A percentile compares a stretch with the other conserved stretches of the same genome.
phyloP scores from a whole-genome alignment of 2,113 vertebrate genomes.

The Merops nubicus region DNA sequence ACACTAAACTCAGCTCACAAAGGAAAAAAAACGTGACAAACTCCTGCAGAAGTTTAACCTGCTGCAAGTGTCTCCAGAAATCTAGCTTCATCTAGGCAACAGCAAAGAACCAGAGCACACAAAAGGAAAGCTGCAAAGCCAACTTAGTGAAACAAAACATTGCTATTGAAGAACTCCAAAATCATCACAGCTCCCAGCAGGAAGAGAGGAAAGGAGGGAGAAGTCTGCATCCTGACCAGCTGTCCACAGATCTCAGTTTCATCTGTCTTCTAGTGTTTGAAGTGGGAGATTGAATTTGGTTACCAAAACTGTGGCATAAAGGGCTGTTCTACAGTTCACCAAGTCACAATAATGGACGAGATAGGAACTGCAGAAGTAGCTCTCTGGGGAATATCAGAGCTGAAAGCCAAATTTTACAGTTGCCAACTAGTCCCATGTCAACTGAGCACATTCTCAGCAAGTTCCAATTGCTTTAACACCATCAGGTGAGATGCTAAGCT shows the following conservation, averaged over 20 bases:
- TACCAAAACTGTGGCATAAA: not conserved
- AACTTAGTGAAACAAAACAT: not conserved
- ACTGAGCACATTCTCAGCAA: not conserved
- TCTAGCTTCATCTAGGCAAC: not conserved
- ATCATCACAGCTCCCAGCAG: not conserved
- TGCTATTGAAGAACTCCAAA: not conserved
- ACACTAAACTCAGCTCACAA: not conserved
- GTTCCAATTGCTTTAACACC: not conserved
- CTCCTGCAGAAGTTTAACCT: not conserved
- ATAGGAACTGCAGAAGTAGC: not conserved
- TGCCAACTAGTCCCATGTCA: not conserved
- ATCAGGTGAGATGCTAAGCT: not conserved
- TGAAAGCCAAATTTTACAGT: not conserved
- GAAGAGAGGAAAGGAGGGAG: not conserved
- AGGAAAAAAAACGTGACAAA: not conserved
- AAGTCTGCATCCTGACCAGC: not conserved
- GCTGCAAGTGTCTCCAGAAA: not conserved
- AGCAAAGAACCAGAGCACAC: not conserved
- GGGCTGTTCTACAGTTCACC: not conserved
- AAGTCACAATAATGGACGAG: not conserved
- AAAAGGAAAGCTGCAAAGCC: not conserved
- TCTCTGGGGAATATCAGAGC: not conserved
- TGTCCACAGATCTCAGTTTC: fast-evolving
- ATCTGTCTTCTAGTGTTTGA: not conserved
- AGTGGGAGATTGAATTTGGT: not conserved